Base-by-base conservation (phyloP, 2,888 invertebrate genomes). In the Drosophila aldrichi region DNA sequence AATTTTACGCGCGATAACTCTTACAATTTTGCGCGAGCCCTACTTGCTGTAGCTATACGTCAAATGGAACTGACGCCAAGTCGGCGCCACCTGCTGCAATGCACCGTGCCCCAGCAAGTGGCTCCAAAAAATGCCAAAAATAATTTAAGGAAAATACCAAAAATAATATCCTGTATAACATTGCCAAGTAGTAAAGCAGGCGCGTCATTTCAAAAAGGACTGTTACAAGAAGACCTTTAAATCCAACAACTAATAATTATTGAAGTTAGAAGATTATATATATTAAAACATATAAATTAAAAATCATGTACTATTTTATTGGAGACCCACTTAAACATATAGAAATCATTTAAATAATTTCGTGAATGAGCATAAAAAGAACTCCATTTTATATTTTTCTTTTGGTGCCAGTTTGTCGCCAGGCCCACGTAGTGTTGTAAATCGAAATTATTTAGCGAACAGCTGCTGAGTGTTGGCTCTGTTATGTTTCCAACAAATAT, bases 61-160 rank as follows among this genome's bases (percentile, higher is more conserved):
- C 52, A 77, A 76, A 64, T 57, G 72, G 64, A 64, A 79, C 80
- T 80, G 64, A 79, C 80, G 80, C 77, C 80, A 63, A 57, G 29
- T 20, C 72, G 77, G 80, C 77, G 80, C 80, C 79, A 77, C 76
- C 77, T 76, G 79, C 77, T 79, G 70, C 76, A 70, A 55, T 79
- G 63, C 76, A 79, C n/a, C 55, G 60, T 32, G 32, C 58, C 25
- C 25, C 25, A 9, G 5, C 34, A 49, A 38, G 12, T 57, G 36
- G 18, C 46, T 12, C 51, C n/a, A 61, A 79, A 79, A 59, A 79
- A 79, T 58, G 25, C 40, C 60, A 29, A 48, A 60, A 41, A 46
- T 18, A 57, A 32, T 10, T 32, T 18, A 49, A 25, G 25, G 25
- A 54, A 56, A 56, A 74, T 74, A 79, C 70, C 52, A 64, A 58